These are phyloP conservation scores for Patagioenas fasciata DNA, from an alignment of 2,113 vertebrate species.

Conservation along the genomic window DNA sequence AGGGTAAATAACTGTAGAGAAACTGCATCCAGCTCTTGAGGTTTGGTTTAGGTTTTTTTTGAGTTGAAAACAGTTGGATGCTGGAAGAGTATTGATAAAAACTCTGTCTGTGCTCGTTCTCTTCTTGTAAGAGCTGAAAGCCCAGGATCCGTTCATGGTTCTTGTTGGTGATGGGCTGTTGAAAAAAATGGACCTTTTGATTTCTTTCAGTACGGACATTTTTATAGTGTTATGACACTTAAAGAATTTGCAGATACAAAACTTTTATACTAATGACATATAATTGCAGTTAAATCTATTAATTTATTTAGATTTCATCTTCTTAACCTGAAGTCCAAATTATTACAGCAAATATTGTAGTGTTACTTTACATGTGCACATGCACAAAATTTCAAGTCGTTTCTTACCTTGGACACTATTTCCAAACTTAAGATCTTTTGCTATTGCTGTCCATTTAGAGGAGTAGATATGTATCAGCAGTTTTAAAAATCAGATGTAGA, in stretches of 20 bases:
- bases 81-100: not conserved
- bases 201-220: not conserved
- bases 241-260: not conserved
- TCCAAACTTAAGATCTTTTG: not conserved
- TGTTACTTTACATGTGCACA: not conserved
- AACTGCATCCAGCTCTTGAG: not conserved
- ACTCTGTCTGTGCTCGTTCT: not conserved
- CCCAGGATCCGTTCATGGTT: not conserved
- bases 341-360: not conserved
- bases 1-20: not conserved
- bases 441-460: not conserved
- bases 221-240: not conserved
- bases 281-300: not conserved
- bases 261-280: not conserved
- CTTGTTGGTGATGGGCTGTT: not conserved
- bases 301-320: not conserved
- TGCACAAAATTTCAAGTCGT: not conserved
- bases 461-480: not conserved
- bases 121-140: not conserved
- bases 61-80: not conserved
- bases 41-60: not conserved
- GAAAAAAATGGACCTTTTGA: not conserved
- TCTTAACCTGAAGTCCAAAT: not conserved
- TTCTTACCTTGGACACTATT: not conserved
- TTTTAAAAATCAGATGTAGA: not conserved